Percentiles rank a stretch among this genome's conserved stretches.
These are phyloP conservation scores for Lottia gigantea DNA, from an alignment of 2,888 invertebrate species.

Conservation along the genomic window DNA sequence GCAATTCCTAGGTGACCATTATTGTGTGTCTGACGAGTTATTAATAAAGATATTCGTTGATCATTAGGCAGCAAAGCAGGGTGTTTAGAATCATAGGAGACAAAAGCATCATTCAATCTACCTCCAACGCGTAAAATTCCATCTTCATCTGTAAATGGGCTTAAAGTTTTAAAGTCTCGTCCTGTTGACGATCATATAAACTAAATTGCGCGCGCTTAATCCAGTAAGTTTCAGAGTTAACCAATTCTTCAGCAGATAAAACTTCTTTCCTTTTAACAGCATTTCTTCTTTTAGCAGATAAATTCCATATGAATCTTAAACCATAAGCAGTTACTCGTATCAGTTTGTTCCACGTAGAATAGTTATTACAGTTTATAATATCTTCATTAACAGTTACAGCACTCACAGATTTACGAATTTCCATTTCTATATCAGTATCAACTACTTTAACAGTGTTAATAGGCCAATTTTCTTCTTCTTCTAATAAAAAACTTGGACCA, in stretches of 20 bases:
- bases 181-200: background rate
- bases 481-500: background rate
- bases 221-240: background rate
- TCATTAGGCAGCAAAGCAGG: background rate
- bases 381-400: background rate
- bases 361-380: background rate
- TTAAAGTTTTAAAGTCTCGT: background rate
- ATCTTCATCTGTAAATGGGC: slow-evolving; percentile 7
- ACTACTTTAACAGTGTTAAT: background rate
- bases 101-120: background rate
- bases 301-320: background rate
- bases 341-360: background rate
- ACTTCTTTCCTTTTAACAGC: background rate
- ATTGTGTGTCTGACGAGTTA: background rate
- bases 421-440: background rate
- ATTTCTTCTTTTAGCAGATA: background rate
- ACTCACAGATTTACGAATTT: background rate
- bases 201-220: background rate
- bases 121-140: background rate
- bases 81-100: background rate
- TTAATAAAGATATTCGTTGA: background rate
- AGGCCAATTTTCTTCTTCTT: background rate
- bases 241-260: background rate
- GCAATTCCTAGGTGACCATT: slow-evolving; percentile 1
- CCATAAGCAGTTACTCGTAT: background rate